Conservation (phyloP, 1,140 invertebrate species). For the Myzus persicae region DNA sequence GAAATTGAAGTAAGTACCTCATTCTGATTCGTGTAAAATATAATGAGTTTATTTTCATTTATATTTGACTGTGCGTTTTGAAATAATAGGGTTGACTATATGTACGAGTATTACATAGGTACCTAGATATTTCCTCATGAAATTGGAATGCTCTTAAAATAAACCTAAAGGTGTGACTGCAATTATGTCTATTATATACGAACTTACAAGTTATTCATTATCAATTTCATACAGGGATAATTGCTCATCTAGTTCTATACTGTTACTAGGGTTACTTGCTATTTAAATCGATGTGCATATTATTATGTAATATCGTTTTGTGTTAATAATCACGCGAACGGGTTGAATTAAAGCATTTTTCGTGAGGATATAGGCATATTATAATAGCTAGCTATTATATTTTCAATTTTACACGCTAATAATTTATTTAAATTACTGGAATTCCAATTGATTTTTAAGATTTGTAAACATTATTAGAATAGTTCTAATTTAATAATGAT, state of each 20-base stretch:
- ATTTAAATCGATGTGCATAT: neutral
- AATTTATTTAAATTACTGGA: neutral
- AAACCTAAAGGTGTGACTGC: neutral
- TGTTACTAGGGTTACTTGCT: neutral
- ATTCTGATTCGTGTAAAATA: no score
- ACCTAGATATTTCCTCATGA: neutral
- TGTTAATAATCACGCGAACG: neutral
- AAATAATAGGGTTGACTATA: neutral
- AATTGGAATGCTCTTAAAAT: neutral
- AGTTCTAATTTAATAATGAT: no score
- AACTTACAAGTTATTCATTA: neutral
- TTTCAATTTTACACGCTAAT: conserved; percentile 30
- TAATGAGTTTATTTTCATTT: neutral
- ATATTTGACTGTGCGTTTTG: neutral
- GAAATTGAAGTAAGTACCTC: no score
- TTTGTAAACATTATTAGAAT: no score
- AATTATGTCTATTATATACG: neutral
- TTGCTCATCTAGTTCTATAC: neutral
- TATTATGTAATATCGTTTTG: neutral
- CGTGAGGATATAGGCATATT: neutral
- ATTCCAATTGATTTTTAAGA: neutral
- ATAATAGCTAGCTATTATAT: no score
- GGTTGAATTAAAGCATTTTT: neutral
- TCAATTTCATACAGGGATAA: neutral
- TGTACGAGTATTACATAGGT: no score